phyloP scores from a whole-genome alignment of 2,888 invertebrate species.

The Cheilosia scutellata region DNA sequence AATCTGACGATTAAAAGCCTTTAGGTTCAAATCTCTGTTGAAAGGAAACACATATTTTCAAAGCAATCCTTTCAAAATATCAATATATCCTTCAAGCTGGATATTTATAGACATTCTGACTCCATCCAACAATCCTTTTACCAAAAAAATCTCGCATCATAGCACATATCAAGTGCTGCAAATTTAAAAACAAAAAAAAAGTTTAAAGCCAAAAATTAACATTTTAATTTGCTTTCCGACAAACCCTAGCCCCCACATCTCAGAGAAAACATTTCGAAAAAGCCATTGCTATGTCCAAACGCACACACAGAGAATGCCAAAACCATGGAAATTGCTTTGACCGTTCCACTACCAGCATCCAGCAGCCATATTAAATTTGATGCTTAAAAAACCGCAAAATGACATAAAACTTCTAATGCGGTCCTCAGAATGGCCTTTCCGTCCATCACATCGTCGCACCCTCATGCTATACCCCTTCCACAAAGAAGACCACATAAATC shows the following conservation, averaged over 20 bases:
- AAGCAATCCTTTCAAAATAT: no score
- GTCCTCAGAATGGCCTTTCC: conserved; percentile 20
- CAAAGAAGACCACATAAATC: conserved; percentile 25
- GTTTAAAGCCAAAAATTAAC: conserved; percentile 1
- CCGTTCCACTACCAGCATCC: conserved; percentile 7
- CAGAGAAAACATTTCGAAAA: neutral
- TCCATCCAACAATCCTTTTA: neutral
- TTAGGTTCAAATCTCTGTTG: no score
- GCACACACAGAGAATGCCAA: neutral
- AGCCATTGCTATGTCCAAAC: neutral
- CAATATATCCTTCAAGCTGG: no score
- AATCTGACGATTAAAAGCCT: no score
- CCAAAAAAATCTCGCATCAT: neutral
- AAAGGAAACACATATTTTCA: no score
- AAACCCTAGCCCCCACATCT: neutral
- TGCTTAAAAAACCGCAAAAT: conserved; percentile 48
- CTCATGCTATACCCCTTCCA: no score
- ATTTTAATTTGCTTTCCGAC: neutral
- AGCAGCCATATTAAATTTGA: conserved; percentile 31
- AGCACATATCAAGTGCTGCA: neutral
- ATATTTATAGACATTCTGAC: no score
- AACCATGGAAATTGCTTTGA: conserved; percentile 20
- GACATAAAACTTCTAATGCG: conserved; percentile 46
- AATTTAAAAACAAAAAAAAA: neutral
- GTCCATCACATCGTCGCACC: conserved; percentile 19